Percentiles rank a stretch among this genome's conserved stretches.
Evolutionary conservation across 53 echinoderm and acorn worm species (phyloP).

Genomic region (Patiria pectinifera): DNA sequence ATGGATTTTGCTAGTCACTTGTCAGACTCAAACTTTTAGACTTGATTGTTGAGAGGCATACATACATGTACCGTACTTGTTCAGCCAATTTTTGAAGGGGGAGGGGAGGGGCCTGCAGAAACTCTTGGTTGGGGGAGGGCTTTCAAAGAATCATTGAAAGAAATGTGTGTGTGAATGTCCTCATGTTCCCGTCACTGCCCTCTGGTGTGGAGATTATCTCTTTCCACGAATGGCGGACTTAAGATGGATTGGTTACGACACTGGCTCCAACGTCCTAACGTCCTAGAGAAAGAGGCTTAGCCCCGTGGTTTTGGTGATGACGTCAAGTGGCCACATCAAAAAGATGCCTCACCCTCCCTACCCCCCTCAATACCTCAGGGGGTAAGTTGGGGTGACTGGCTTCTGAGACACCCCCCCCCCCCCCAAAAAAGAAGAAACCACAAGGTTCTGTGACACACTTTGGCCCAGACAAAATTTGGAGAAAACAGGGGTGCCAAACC

Average conservation of each 20-base stretch:
- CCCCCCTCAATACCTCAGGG: not conserved
- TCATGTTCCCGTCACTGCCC: not conserved
- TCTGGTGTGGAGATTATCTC: not conserved
- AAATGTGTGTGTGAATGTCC: not conserved
- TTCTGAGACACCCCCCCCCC: not conserved
- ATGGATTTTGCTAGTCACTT: not conserved
- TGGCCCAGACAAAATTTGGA: conserved; percentile 16
- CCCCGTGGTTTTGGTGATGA: not conserved
- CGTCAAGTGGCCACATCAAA: conserved; percentile 32
- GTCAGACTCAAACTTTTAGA: not conserved
- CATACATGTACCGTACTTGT: not conserved
- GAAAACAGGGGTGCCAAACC: conserved; percentile 12
- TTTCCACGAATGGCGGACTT: conserved; percentile 14
- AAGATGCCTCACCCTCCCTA: not conserved
- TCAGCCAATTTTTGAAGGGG: not conserved
- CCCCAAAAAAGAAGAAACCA: conserved; percentile 12
- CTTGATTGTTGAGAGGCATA: not conserved
- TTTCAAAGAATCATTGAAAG: not conserved
- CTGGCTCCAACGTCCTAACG: not conserved
- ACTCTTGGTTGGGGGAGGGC: not conserved
- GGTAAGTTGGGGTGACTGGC: conserved; percentile 14
- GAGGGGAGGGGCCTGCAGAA: not conserved
- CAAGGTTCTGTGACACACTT: not conserved
- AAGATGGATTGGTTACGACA: conserved; percentile 6
- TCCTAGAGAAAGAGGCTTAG: not conserved